Base-by-base conservation (phyloP, 2,797 vertebrate species). In the Clarias platycephalus region DNA sequence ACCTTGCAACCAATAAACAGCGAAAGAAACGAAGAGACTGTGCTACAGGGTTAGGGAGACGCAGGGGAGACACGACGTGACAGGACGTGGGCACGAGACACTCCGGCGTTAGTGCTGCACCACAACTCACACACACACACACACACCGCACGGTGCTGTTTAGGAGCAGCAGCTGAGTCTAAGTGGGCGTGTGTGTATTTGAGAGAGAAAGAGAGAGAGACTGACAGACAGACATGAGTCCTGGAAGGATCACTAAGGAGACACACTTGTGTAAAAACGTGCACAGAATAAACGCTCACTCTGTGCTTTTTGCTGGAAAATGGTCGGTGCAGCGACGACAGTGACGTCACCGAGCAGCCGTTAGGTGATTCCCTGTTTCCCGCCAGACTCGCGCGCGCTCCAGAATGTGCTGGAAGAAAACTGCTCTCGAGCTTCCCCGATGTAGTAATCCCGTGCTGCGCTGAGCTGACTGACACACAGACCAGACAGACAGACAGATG, bases 281-380 rank as follows among this genome's bases (percentile, higher is more conserved):
- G 28, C 31, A 24, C 31, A 1, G 44, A 60, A 77, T 58, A 58
- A 77, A 60, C 5, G 22, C 53, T 53, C 22, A 10, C 9, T n/a
- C 24, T 8, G 16, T 9, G 26, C 18, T 1, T 40, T 55, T 34
- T 77, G 31, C 34, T 40, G 1, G 22, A 64, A 63, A 37, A 40
- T 49, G 63, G 18, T 81, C 2, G 5, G 44, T 34, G 57, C 37
- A 58, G 34, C 91, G 91, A 89, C 40, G 40, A 44, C 40, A 44
- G 84, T 90, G 88, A 93, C 92, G 92, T 93, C 92, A 94, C 57
- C 15, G 15, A 78, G 84, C 91, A 88, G 91, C 89, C 87, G 83
- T 92, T 90, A 89, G 91, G 90, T 89, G 91, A 91, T 88, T 87
- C 90, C 88, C 87, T 76, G 80, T 87, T 80, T 87, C 81, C 49